Percentiles rank a stretch among this genome's conserved stretches.
Conservation (phyloP, 23 tunicate species). For the Halocynthia roretzi region DNA sequence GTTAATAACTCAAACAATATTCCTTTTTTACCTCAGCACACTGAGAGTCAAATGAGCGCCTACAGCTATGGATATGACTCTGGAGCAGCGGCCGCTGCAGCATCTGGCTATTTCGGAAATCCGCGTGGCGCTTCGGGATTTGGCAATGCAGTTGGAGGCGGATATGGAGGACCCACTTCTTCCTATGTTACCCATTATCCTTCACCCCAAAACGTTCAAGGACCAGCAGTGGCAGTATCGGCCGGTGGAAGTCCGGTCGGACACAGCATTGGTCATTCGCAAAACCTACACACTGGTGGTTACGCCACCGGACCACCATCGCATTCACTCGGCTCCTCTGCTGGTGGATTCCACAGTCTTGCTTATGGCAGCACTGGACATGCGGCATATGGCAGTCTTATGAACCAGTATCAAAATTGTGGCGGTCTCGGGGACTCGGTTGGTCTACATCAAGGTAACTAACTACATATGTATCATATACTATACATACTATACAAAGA, state of each 20-base stretch:
- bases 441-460: slow-evolving; percentile 81
- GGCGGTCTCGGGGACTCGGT: slow-evolving; percentile 53
- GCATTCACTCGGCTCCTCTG: slow-evolving; percentile 47
- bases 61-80: slow-evolving; percentile 90
- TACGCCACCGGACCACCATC: slow-evolving; percentile 59
- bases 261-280: slow-evolving; percentile 37
- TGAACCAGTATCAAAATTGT: slow-evolving; percentile 87
- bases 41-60: slow-evolving; percentile 91
- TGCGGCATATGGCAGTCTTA: slow-evolving; percentile 68
- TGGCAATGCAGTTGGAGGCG: slow-evolving; percentile 70
- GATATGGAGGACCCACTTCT: slow-evolving; percentile 72
- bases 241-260: slow-evolving; percentile 86
- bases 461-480: background rate
- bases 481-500: background rate
- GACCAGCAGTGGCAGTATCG: slow-evolving; percentile 51
- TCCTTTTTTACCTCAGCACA: slow-evolving; percentile 37
- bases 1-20: too few species aligned
- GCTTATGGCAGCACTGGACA: slow-evolving; percentile 74
- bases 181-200: slow-evolving; percentile 66
- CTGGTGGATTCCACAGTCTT: slow-evolving; percentile 72
- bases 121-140: slow-evolving; percentile 76
- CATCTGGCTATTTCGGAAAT: slow-evolving; percentile 69
- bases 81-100: slow-evolving; percentile 59
- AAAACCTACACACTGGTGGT: slow-evolving; percentile 33
- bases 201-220: slow-evolving; percentile 55